Conservation (phyloP, 2,888 invertebrate species). For the Tipula lateralis region DNA sequence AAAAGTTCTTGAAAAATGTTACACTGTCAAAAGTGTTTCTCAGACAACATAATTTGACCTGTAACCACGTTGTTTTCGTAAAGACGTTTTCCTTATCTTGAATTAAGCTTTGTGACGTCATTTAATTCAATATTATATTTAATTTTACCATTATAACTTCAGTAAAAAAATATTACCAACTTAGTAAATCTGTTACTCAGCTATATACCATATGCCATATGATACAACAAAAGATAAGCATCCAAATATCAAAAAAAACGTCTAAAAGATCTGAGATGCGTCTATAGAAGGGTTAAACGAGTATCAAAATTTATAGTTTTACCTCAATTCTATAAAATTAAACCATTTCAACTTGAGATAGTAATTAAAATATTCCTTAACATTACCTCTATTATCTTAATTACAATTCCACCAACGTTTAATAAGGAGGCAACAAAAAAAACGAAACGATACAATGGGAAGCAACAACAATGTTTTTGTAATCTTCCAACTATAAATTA, state of each 20-base stretch:
- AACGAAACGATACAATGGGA: background rate
- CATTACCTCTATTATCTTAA: background rate
- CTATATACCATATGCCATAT: background rate
- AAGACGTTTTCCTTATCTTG: no score
- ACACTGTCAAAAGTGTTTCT: no score
- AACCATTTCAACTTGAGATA: background rate
- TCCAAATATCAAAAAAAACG: background rate
- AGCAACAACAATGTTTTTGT: background rate
- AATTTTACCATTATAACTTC: no score
- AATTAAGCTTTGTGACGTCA: no score
- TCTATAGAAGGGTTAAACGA: background rate
- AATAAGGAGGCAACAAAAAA: background rate
- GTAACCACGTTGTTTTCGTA: no score
- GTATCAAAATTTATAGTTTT: background rate
- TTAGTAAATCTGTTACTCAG: background rate
- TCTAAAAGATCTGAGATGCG: background rate
- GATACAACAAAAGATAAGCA: background rate
- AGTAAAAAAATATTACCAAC: no score
- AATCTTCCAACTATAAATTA: conserved; percentile 11
- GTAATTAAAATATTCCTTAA: background rate
- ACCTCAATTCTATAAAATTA: background rate
- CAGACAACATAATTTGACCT: no score
- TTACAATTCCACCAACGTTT: background rate
- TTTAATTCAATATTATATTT: no score
- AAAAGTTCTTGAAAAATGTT: no score